Evolutionary conservation across 2,797 vertebrate genomes (phyloP), one percentile per base, ranked within the genome.

Genomic region (Okamejei kenojei): DNA sequence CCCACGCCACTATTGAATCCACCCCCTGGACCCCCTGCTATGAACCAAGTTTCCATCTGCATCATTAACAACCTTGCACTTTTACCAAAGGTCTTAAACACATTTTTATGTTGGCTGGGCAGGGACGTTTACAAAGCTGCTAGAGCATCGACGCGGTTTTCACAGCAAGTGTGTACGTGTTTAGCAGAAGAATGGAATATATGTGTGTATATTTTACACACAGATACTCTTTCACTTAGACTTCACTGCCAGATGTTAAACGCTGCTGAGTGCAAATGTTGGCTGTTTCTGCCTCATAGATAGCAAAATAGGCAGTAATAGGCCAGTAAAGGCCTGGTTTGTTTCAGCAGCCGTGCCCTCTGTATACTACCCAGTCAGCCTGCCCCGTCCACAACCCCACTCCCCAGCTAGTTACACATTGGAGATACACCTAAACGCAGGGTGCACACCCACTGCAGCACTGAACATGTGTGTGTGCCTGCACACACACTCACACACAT

Each of bases 161-260:
- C 23, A 26, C 23, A 82, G 21, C 54, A 82, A 7, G 3, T 82
- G 80, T 38, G 54, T 73, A 21, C 23, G 71, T 73, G 19, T 21
- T 21, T 19, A 21, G 71, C 19, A 1, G 19, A 73, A 73, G 71
- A 73, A 73, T 23, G 17, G 19, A 73, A 21, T 73, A 73, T 3
- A 73, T 23, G 19, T 73, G 71, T 7, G 5, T 23, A 1, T 45
- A 45, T 45, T 45, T 23, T 61, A 84, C 21, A 54, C 9, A 58
- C 9, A 29, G 1, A 61, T n/a, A 17, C 71, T 73, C 21, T 73
- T 58, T 7, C 82, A 63, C 38, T 63, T 8, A 86, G 29, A 61
- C 26, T 86, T 86, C 61, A 58, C 82, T 63, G 82, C 21, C 32
- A 13, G n/a, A 35, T 88, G n/a, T 88, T 88, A 88, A 88, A 65